Evolutionary conservation across 2,888 invertebrate genomes (phyloP).

Genomic region (Hypomecis punctinalis): DNA sequence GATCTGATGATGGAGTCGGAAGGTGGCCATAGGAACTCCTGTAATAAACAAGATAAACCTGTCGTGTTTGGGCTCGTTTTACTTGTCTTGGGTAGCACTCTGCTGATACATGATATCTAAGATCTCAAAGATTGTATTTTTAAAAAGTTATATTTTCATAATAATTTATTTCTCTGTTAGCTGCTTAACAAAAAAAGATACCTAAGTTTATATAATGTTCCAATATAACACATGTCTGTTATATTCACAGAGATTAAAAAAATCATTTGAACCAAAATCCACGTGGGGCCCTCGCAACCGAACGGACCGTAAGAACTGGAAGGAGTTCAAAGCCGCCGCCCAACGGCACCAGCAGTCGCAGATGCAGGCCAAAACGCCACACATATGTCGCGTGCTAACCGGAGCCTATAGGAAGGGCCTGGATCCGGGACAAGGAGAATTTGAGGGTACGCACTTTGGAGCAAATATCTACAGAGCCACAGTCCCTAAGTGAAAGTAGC

Average conservation of each 20-base stretch:
- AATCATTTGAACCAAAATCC: conserved; percentile 69
- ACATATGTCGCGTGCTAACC: conserved; percentile 58
- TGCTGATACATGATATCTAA: too few species aligned
- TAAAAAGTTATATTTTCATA: too few species aligned
- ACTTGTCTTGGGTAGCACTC: too few species aligned
- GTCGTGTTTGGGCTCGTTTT: too few species aligned
- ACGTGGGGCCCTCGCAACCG: conserved; percentile 87
- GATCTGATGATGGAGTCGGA: too few species aligned
- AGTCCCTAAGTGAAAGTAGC: too few species aligned
- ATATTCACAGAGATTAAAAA: conserved; percentile 46
- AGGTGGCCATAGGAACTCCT: too few species aligned
- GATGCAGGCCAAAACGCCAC: conserved; percentile 47
- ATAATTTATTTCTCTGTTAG: too few species aligned
- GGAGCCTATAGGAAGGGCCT: conserved; percentile 31
- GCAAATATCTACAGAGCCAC: too few species aligned
- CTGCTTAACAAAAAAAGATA: not conserved
- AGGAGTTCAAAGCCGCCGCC: conserved; percentile 70
- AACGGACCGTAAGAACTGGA: conserved; percentile 82
- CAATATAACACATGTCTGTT: conserved; percentile 70
- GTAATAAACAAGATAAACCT: too few species aligned
- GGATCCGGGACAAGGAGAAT: not conserved
- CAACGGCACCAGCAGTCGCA: conserved; percentile 55
- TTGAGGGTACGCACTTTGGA: not conserved
- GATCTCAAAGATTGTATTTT: too few species aligned
- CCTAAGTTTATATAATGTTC: not conserved